These are phyloP conservation scores for Sitta europaea DNA, from an alignment of 2,113 vertebrate genomes.

Conservation along the genomic window DNA sequence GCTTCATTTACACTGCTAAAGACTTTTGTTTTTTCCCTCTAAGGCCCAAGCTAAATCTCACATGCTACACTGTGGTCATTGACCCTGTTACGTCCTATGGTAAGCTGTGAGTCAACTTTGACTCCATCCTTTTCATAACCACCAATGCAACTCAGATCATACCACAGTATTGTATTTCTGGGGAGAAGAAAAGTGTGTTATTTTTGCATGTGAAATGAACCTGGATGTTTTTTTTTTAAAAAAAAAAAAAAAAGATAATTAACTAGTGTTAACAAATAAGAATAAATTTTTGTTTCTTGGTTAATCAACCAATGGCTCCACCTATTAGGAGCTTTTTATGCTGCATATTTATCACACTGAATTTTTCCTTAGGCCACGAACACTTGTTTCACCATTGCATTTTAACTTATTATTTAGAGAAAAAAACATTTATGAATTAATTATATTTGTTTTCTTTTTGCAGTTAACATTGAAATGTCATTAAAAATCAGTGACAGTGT, in stretches of 20 bases:
- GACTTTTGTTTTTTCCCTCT: neutral
- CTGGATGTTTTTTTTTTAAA: neutral
- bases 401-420: neutral
- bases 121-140: neutral
- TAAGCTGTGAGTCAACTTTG: neutral
- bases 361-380: neutral
- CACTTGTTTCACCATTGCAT: neutral
- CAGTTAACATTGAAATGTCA: neutral
- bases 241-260: neutral
- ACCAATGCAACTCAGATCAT: neutral
- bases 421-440: neutral
- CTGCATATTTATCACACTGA: neutral
- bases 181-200: neutral
- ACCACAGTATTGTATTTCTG: neutral
- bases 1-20: neutral
- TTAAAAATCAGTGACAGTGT: neutral
- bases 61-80: neutral
- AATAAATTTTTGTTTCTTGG: neutral
- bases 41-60: neutral
- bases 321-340: neutral
- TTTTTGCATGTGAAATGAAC: neutral
- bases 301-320: neutral
- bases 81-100: neutral
- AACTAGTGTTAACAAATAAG: neutral
- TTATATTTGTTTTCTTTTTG: neutral